Base-by-base conservation (phyloP, 2,113 vertebrate genomes). In the Paratilapia polleni region DNA sequence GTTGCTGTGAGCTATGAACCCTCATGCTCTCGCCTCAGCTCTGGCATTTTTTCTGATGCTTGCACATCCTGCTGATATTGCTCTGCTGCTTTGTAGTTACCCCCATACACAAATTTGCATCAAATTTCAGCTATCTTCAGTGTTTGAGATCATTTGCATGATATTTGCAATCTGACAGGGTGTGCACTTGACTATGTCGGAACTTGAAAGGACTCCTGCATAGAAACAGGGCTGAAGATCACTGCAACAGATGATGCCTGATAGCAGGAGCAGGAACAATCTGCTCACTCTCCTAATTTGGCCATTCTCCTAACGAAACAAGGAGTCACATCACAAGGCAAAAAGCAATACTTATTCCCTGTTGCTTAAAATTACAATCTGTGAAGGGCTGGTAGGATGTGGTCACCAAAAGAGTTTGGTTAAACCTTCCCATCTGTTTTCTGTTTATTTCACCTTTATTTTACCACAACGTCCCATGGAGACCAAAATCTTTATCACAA, bases 91-190 rank as follows among this genome's bases (percentile, higher is more conserved):
- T 89, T 86, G 85, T 82, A 81, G 86, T 81, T 76, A 56, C 64
- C 28, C 80, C 58, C 80, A 20, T 77, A 61, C 60, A 81, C 62
- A 82, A 59, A 86, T 89, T 84, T 82, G 85, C 83, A 88, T 87
- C 6, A 17, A 70, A 61, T 86, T 73, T 77, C 64, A 57, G 64
- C 83, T 17, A 54, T 91, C 85, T 84, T 83, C 83, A 68, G 11
- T 82, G 83, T 85, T 83, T 87, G 75, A 78, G 75, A 83, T 83
- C 54, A 86, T 91, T 88, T 88, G 91, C 91, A 86, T 86, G 66
- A 89, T 85, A 83, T 57, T 81, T 88, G 83, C 81, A 63, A n/a
- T 88, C 86, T 80, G 81, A 80, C 86, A 84, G 78, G 66, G 61
- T 68, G 81, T 75, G 86, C 86, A 75, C 83, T 90, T 78, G 86